A percentile compares a stretch with the other conserved stretches of the same genome.
phyloP scores from a whole-genome alignment of 2,113 vertebrate genomes.

The Chiloscyllium plagiosum region DNA sequence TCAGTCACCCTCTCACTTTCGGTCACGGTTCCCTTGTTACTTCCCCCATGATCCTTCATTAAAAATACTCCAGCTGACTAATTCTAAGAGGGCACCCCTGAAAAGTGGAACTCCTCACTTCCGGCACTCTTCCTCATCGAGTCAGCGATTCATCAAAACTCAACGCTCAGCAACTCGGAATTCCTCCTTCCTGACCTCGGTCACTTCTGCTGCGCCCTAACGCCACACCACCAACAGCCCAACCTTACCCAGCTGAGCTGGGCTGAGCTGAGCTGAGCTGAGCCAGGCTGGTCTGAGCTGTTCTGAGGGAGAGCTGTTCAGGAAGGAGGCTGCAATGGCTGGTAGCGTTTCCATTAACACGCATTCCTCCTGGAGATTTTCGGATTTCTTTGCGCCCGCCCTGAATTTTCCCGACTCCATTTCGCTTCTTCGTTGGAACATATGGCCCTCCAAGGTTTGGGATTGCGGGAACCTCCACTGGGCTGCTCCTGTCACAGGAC shows the following conservation, averaged over 20 bases:
- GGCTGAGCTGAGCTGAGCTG: too few species aligned
- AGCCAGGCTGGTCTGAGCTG: too few species aligned
- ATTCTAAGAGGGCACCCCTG: neutral
- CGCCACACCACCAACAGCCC: neutral
- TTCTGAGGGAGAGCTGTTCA: too few species aligned
- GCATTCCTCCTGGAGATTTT: neutral
- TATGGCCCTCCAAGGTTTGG: neutral
- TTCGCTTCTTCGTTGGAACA: neutral
- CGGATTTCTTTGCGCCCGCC: neutral
- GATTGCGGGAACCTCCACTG: neutral
- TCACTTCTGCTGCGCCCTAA: neutral
- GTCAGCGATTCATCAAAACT: neutral
- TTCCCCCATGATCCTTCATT: neutral
- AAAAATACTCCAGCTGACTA: neutral
- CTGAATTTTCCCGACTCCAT: neutral
- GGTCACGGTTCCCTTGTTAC: neutral
- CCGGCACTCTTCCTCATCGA: neutral
- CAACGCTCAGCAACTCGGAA: neutral
- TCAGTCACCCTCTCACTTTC: neutral
- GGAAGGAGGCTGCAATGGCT: too few species aligned
- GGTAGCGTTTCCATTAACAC: neutral
- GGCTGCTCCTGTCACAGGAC: neutral
- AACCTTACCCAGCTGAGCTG: too few species aligned
- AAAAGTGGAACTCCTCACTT: neutral
- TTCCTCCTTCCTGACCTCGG: neutral